Percentiles rank a stretch among this genome's conserved stretches.
These are phyloP conservation scores for Myrmophylax atrothorax DNA, from an alignment of 2,113 vertebrate species.

Conservation along the genomic window DNA sequence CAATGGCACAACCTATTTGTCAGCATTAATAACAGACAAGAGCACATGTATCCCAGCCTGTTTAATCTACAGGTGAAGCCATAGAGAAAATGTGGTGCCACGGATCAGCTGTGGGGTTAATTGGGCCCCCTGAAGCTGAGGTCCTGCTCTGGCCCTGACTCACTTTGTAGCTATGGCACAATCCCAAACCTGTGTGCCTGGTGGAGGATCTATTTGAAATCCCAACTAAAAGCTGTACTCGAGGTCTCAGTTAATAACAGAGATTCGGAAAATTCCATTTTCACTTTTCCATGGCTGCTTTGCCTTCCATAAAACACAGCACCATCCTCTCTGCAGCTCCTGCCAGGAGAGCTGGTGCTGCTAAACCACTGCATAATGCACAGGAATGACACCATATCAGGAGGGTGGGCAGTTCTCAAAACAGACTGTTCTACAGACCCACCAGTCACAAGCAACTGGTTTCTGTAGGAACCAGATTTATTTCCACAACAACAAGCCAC, in stretches of 20 bases:
- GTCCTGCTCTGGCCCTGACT: neutral
- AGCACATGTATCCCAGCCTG: neutral
- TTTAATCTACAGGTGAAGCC: neutral
- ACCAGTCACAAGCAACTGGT: neutral
- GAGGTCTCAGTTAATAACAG: neutral
- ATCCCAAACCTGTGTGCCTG: neutral
- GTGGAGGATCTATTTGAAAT: neutral
- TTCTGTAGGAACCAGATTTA: conserved; percentile 40
- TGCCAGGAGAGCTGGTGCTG: neutral
- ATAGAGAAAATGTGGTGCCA: neutral
- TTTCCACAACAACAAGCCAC: conserved; percentile 3
- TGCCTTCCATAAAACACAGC: neutral
- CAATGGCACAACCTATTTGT: neutral
- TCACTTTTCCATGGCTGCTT: neutral
- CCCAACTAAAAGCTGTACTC: neutral
- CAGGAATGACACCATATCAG: neutral
- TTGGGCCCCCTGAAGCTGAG: neutral
- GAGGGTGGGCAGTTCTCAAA: neutral
- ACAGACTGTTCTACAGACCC: neutral
- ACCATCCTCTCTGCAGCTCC: neutral
- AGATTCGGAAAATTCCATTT: neutral
- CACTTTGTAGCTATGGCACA: neutral
- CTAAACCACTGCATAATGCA: neutral
- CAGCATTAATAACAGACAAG: neutral
- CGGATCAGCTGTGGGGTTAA: neutral